These are phyloP conservation scores for Archocentrus centrarchus DNA, from an alignment of 2,113 vertebrate species.

Conservation along the genomic window DNA sequence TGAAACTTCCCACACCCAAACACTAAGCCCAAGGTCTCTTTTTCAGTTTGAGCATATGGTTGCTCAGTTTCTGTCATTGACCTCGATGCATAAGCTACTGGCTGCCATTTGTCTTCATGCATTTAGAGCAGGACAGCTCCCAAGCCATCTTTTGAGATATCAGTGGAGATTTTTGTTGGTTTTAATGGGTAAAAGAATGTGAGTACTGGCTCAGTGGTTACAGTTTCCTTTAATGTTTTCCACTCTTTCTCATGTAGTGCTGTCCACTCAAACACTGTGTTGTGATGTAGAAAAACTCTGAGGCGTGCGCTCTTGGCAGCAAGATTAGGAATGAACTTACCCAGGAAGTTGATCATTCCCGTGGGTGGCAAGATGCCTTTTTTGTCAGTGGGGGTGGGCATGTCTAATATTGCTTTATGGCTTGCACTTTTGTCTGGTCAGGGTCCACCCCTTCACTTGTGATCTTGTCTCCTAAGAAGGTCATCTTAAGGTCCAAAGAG, in stretches of 20 bases:
- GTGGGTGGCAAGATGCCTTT: background rate
- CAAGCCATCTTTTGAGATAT: background rate
- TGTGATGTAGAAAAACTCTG: background rate
- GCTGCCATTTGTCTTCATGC: background rate
- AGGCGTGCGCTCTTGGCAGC: background rate
- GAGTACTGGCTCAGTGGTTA: background rate
- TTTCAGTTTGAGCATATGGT: conserved; percentile 5
- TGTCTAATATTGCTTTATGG: background rate
- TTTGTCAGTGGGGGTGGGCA: background rate
- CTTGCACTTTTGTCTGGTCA: background rate
- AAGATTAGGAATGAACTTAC: conserved; percentile 7
- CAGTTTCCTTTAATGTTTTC: background rate
- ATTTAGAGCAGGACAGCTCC: background rate
- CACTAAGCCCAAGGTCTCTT: background rate
- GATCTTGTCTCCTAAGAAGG: background rate
- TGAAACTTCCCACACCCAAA: conserved; percentile 8
- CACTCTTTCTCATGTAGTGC: background rate
- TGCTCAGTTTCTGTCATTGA: background rate
- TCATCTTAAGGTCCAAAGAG: no score
- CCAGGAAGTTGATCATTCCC: background rate
- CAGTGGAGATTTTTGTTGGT: background rate
- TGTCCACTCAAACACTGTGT: background rate
- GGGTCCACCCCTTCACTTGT: background rate
- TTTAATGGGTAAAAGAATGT: background rate
- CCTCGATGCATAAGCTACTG: background rate